Base-by-base conservation (phyloP, 2,888 invertebrate genomes). In the Ectemnius cavifrons region DNA sequence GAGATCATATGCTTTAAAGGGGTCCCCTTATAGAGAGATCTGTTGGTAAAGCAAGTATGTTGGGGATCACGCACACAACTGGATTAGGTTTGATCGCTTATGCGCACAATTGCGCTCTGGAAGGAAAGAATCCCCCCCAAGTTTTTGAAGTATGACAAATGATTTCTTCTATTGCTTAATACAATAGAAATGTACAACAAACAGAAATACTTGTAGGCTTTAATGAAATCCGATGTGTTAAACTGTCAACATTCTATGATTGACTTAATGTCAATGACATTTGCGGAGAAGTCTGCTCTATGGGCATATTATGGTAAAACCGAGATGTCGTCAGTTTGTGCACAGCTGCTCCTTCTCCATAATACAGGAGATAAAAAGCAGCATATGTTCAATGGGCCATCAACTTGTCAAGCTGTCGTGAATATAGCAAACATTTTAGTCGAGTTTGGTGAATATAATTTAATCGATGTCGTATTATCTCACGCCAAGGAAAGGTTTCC, bases 251-350 rank as follows among this genome's bases (percentile, higher is more conserved):
- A 97, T 89, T 96, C 96, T 0, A 94, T 96, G 92, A 93, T 94
- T 2, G 97, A 97, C 82, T 92, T 97, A 67, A 95, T 96, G 77
- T 95, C 96, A 78, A 95, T 95, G 78, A 96, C 96, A 23, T 93
- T 96, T 82, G 94, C 96, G 0, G 95, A 97, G 91, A 95, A 96
- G 81, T 95, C 97, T 0, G 96, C 96, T 0, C 92, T 98, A 11
- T 98, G 98, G 98, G 93, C 95, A 14, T 93, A 96, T 68, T 98
- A 97, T 89, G 98, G 98, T 0, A 96, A 97, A 90, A 94, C 95
- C 0, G 96, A 97, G 90, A 95, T 97, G 94, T 94, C 96, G 0
- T 95, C 95, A 0, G 92, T 97, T 47, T 95, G 94, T 89, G 94
- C 96, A 63, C 97, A 97, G 89, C 91, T 97, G 14, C 91, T 97